Evolutionary conservation across 2,888 invertebrate species (phyloP), one percentile per base, ranked within the genome.

Genomic region (Rhaphigaster nebulosa): DNA sequence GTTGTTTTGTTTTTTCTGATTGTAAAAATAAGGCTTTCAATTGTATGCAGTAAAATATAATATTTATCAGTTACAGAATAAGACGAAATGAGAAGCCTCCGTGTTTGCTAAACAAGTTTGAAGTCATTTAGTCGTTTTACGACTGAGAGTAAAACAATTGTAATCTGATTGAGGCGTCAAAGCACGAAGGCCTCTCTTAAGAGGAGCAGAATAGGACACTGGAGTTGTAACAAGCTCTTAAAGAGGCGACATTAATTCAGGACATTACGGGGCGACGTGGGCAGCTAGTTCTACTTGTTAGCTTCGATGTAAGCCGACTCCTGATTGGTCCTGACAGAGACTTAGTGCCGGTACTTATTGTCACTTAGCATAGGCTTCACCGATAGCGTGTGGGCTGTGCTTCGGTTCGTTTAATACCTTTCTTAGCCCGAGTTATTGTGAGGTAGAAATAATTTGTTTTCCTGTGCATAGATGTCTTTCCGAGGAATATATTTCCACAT

Each of bases 241-340:
- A 84, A 84, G 45, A 50, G 84, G 13, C 12, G 45, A 15, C 84
- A 84, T 84, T 84, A 84, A 84, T 41, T 84, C 84, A 84, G 84
- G 84, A 84, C 84, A 84, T 84, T 84, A 84, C 84, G 6, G 84
- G 20, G 6, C 84, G n/a, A 84, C 84, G 84, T 84, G 84, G 84
- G 84, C 84, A 20, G 84, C n/a, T n/a, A 45, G 84, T 45, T 84
- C 84, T n/a, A 50, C 84, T 45, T n/a, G 84, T 45, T 84, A 38
- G 70, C 70, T 38, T 76, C 34, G 70, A 76, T 76, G 70, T 50
- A 84, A 84, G 45, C 45, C 45, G 84, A 15, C 84, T 76, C 70
- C 70, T 76, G 70, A 76, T 76, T 76, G 70, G 70, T 38, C 34
- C 70, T 76, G 70, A 76, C 70, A 76, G 70, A 76, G 70, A 76